Percentiles rank a stretch among this genome's conserved stretches.
phyloP scores from a whole-genome alignment of 2,888 invertebrate species.

The Lapara coniferarum region DNA sequence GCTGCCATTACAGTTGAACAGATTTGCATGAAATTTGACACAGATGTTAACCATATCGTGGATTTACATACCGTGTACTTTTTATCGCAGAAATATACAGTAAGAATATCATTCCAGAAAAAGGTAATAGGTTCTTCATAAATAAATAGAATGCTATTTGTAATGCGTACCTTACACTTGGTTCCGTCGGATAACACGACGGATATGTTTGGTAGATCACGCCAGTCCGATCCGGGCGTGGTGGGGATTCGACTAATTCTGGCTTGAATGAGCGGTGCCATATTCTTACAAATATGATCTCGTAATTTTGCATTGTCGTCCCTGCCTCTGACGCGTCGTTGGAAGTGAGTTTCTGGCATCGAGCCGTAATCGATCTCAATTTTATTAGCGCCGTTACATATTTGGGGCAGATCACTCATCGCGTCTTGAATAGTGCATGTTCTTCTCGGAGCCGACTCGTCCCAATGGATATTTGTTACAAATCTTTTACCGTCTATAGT shows the following conservation, averaged over 20 bases:
- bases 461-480: constrained; percentile 84
- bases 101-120: too few species aligned
- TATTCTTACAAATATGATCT: constrained; percentile 93
- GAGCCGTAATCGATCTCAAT: constrained; percentile 88
- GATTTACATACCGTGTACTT: too few species aligned
- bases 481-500: constrained; percentile 77
- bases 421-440: constrained; percentile 92
- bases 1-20: too few species aligned
- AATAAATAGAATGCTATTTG: too few species aligned
- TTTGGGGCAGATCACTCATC: constrained; percentile 91
- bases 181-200: constrained; percentile 88
- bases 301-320: constrained; percentile 82
- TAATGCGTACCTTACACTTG: constrained; percentile 75
- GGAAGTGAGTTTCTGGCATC: constrained; percentile 89
- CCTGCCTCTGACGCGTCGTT: constrained; percentile 86
- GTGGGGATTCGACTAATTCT: constrained; percentile 90
- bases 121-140: too few species aligned
- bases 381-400: constrained; percentile 87
- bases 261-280: constrained; percentile 91
- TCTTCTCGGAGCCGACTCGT: constrained; percentile 88
- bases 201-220: constrained; percentile 91
- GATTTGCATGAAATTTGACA: too few species aligned
- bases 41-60: too few species aligned
- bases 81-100: background rate
- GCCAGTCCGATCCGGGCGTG: constrained; percentile 91